These are phyloP conservation scores for Stictonetta naevosa DNA, from an alignment of 2,113 vertebrate genomes.

Conservation along the genomic window DNA sequence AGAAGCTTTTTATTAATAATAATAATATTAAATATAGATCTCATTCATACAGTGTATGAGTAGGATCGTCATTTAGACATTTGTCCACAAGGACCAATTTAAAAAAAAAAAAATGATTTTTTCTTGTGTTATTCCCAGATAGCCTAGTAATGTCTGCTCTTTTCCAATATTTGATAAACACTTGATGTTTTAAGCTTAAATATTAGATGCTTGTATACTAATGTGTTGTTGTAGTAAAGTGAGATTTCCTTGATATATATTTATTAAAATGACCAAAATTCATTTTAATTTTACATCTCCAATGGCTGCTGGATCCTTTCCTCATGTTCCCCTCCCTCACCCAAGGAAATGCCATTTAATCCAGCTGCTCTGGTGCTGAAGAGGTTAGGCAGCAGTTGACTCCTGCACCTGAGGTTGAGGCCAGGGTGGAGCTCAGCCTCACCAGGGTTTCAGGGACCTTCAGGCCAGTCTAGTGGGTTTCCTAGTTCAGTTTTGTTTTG, in stretches of 20 bases:
- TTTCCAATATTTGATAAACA: constrained; percentile 82
- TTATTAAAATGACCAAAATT: constrained; percentile 84
- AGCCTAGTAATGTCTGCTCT: constrained; percentile 76
- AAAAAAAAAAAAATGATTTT: constrained; percentile 48
- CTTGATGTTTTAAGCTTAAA: constrained; percentile 81
- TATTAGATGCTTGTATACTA: constrained; percentile 82
- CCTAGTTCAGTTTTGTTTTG: not conserved
- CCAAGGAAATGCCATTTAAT: not conserved
- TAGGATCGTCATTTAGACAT: constrained; percentile 76
- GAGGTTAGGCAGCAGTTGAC: not conserved
- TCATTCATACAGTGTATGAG: constrained; percentile 87
- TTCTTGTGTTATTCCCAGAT: constrained; percentile 77
- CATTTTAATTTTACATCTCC: constrained; percentile 71
- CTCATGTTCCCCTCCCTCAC: not conserved
- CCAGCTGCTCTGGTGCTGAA: not conserved
- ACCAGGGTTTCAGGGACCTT: not conserved
- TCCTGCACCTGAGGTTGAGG: not conserved
- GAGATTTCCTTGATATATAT: constrained; percentile 84
- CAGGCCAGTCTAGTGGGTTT: not conserved
- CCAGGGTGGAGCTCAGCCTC: not conserved
- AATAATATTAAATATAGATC: constrained; percentile 83
- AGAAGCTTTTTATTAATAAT: constrained; percentile 74
- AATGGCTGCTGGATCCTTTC: constrained; percentile 26
- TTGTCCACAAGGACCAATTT: constrained; percentile 83
- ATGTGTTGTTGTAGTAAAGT: constrained; percentile 84